Evolutionary conservation across 2,888 invertebrate species (phyloP), one percentile per base, ranked within the genome.

Genomic region (Calliscelio sp.): DNA sequence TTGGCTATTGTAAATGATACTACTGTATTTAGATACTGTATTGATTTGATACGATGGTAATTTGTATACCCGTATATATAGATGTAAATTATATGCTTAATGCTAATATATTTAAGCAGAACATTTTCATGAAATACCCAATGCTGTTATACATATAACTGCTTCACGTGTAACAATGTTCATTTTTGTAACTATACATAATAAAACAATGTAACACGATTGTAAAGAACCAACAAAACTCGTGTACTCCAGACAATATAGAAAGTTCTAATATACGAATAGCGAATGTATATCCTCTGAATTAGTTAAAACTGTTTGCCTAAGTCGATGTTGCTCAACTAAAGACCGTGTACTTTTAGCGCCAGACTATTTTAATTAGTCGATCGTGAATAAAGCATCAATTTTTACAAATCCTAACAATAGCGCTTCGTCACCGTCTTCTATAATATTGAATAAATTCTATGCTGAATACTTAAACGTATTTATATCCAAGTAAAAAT

Each of bases 211-310:
- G 59, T 73, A 71, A 65, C 63, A 22, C 20, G 71, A 55, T 71
- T 79, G 55, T 71, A 57, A 71, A 66, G 66, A 73, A 73, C 49
- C 32, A 65, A 65, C 68, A 25, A 65, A 79, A 44, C 53, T 55
- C 38, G 59, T 20, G 38, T 22, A 6, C 55, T 20, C 25, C 55
- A 57, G 66, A 81, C 74, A 81, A 74, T 81, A 68, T 81, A 81
- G 81, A 81, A 81, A 81, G 81, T 74, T 81, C 28, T 66, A 68
- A 74, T 32, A 51, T 61, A 74, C 68, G 57, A 80, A 73, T 73
- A 59, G 71, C 57, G 24, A 73, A 66, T 25, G 57, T 71, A 71
- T 73, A 80, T 73, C 57, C 14, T 80, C 57, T 53, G 80, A 80
- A 71, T 63, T 65, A 71, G 66, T 80, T 73, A 66, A 63, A 71